Evolutionary conservation across 2,888 invertebrate species (phyloP), one percentile per base, ranked within the genome.

Genomic region (Pilophorus perplexus): DNA sequence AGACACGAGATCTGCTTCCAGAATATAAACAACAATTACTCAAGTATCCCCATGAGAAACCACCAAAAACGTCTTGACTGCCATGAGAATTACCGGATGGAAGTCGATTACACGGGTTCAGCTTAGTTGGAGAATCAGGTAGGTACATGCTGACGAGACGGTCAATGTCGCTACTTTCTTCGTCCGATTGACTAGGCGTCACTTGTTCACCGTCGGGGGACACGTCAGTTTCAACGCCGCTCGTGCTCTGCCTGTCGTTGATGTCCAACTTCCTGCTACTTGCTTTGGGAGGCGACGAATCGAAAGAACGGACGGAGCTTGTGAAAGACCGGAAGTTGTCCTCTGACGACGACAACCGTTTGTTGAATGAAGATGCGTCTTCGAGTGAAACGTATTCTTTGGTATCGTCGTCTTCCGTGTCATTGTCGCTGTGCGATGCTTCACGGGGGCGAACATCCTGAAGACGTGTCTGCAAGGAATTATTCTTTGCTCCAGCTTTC

Each of bases 291-390:
- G 37, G 55, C 28, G 38, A 25, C 3, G 55, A 55, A 22, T 55
- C 55, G 14, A 55, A 55, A 12, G 38, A 55, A 33, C 38, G 22
- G 20, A 55, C 55, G 1, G 55, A 55, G 23, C 55, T 55, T n/a
- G 55, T 38, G 12, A 55, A 38, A 18, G 38, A 55, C 2, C 38
- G 55, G 22, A 55, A 20, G 22, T 37, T 55, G 10, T 55, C 55
- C n/a, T 38, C 38, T 1, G 55, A 55, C 2, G 55, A 55, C 20
- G 55, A 55, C 3, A 20, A 16, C 20, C 38, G 20, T 12, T 55
- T 38, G 18, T 4, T 55, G 37, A 38, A 33, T 2, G 33, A 37
- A 14, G 16, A 33, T 20, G 14, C 16, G 5, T 52, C 52, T 52
- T 52, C 18, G n/a, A 25, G 10, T 2, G 55, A 55, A 38, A 37